phyloP scores from a whole-genome alignment of 1,140 invertebrate species.

The Drosophila kepulauana region DNA sequence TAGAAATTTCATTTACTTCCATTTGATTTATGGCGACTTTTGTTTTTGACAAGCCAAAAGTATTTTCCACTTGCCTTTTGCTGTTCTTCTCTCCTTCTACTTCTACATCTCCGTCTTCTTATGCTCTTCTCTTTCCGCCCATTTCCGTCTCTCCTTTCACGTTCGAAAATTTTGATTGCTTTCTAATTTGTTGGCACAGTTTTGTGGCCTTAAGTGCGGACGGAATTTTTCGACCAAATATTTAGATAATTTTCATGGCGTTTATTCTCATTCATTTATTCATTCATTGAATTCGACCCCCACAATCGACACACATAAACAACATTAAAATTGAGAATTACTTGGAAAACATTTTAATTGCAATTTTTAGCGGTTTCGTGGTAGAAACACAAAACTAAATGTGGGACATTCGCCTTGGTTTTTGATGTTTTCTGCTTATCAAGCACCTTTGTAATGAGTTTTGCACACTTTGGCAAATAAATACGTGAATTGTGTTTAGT shows the following conservation, averaged over 20 bases:
- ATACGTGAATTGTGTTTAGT: slow-evolving; percentile 27
- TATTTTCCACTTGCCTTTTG: slow-evolving; percentile 33
- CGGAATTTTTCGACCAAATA: slow-evolving; percentile 24
- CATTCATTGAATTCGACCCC: slow-evolving; percentile 9
- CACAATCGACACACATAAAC: slow-evolving; percentile 26
- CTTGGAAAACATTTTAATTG: slow-evolving; percentile 47
- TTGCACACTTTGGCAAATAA: slow-evolving; percentile 6
- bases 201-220: slow-evolving; percentile 14
- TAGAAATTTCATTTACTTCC: slow-evolving; percentile 61
- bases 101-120: not conserved
- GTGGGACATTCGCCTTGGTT: slow-evolving; percentile 4
- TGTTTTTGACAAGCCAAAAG: slow-evolving; percentile 67
- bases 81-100: slow-evolving; percentile 14
- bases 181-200: slow-evolving; percentile 45
- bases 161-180: slow-evolving; percentile 45
- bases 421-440: slow-evolving; percentile 10
- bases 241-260: slow-evolving; percentile 39
- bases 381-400: slow-evolving; percentile 17
- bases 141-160: slow-evolving; percentile 35
- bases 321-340: slow-evolving; percentile 32
- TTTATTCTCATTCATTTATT: slow-evolving; percentile 9
- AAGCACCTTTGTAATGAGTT: slow-evolving; percentile 20
- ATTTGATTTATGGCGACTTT: slow-evolving; percentile 68
- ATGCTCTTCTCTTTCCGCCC: slow-evolving; percentile 22
- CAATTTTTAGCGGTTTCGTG: slow-evolving; percentile 18